Percentiles rank a stretch among this genome's conserved stretches.
These are phyloP conservation scores for Cheilosia vernalis DNA, from an alignment of 2,888 invertebrate genomes.

Conservation along the genomic window DNA sequence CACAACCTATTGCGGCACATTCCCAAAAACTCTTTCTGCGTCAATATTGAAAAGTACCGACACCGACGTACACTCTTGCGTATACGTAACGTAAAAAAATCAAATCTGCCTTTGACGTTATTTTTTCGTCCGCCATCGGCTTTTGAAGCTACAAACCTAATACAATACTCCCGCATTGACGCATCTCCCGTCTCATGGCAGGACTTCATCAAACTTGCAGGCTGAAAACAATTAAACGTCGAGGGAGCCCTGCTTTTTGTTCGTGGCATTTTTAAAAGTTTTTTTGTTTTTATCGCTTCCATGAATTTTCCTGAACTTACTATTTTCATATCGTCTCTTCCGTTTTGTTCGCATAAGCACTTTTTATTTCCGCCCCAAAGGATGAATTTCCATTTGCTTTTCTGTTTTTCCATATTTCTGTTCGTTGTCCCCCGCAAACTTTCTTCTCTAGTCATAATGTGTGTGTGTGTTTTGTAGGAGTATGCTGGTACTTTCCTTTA, in stretches of 20 bases:
- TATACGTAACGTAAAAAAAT: conserved; percentile 38
- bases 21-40: no score
- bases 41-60: no score
- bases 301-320: conserved; percentile 26
- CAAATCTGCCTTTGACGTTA: not conserved
- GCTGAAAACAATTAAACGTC: conserved; percentile 49
- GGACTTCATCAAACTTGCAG: conserved; percentile 35
- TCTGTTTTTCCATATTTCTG: conserved; percentile 21
- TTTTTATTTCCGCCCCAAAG: conserved; percentile 70
- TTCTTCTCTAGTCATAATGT: conserved; percentile 45
- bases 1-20: no score
- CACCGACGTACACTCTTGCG: conserved; percentile 21
- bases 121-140: not conserved
- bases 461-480: conserved; percentile 12
- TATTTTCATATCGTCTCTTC: conserved; percentile 26
- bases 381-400: conserved; percentile 55
- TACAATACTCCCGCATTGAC: conserved; percentile 21
- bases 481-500: conserved; percentile 46
- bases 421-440: conserved; percentile 49
- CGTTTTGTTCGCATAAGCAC: conserved; percentile 56
- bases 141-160: not conserved
- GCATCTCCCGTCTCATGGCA: conserved; percentile 31
- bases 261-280: conserved; percentile 1
- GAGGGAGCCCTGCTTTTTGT: conserved; percentile 11
- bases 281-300: conserved; percentile 3